Conservation (phyloP, 2,888 invertebrate species). For the Sympetrum striolatum region DNA sequence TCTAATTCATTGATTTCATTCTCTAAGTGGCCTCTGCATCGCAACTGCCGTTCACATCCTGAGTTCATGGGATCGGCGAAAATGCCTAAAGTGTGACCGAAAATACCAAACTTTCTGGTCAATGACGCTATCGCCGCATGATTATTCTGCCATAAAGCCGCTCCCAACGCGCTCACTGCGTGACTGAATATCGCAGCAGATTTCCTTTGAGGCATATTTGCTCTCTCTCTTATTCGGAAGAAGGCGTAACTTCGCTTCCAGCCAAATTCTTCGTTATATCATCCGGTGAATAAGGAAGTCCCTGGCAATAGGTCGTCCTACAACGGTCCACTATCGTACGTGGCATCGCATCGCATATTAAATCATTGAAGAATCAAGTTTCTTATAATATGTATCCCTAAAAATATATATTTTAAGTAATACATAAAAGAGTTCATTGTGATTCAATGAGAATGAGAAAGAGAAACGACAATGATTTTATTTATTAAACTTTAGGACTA, state of each 20-base stretch:
- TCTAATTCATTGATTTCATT: neutral
- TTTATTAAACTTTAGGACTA: too few species aligned
- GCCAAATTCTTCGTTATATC: neutral
- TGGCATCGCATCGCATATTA: too few species aligned
- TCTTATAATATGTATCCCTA: too few species aligned
- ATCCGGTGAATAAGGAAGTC: neutral
- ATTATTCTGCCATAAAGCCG: neutral
- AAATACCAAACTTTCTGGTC: neutral
- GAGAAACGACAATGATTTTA: too few species aligned
- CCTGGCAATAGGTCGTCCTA: too few species aligned
- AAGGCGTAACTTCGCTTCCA: neutral
- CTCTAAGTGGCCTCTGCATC: neutral
- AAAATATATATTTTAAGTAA: too few species aligned
- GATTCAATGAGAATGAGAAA: too few species aligned
- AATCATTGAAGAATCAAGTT: too few species aligned
- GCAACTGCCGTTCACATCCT: neutral
- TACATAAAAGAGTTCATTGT: too few species aligned
- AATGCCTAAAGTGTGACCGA: neutral
- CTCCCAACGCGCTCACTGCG: neutral
- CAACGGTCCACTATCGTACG: too few species aligned
- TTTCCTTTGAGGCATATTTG: neutral
- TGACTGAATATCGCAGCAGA: neutral
- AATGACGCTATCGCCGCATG: neutral
- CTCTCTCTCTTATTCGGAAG: neutral
- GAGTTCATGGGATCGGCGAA: neutral